A percentile compares a stretch with the other conserved stretches of the same genome.
Conservation (phyloP, 2,888 invertebrate species). For the Taenaris catops region DNA sequence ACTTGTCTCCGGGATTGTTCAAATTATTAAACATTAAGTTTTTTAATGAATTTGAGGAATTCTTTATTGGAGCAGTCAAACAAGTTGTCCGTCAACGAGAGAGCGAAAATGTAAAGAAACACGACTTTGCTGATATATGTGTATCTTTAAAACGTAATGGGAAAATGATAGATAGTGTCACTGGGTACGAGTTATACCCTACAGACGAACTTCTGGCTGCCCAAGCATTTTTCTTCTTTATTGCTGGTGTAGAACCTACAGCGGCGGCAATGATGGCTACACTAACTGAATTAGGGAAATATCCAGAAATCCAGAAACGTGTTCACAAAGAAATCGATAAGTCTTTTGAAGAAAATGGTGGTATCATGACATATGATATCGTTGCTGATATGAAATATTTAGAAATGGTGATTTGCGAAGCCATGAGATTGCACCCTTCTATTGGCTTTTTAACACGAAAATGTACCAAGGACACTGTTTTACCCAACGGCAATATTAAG, state of each 20-base stretch:
- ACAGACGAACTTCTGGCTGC: constrained; percentile 50
- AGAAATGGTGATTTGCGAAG: constrained; percentile 44
- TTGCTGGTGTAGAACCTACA: constrained; percentile 57
- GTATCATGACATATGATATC: constrained; percentile 38
- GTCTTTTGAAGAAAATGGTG: constrained; percentile 31
- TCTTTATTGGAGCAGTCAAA: constrained; percentile 49
- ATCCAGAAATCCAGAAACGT: constrained; percentile 41
- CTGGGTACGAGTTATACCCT: constrained; percentile 41
- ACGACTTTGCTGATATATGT: constrained; percentile 53
- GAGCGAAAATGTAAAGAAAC: constrained; percentile 35
- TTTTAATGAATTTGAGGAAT: constrained; percentile 39
- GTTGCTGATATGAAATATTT: constrained; percentile 43
- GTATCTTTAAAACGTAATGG: constrained; percentile 46
- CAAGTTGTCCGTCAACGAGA: constrained; percentile 41
- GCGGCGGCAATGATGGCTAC: constrained; percentile 43
- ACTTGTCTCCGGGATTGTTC: constrained; percentile 22
- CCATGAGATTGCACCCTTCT: constrained; percentile 44
- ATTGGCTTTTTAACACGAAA: constrained; percentile 39
- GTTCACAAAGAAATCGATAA: constrained; percentile 50
- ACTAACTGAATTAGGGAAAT: constrained; percentile 44
- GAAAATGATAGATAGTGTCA: constrained; percentile 35
- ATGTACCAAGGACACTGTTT: constrained; percentile 37
- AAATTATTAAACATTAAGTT: constrained; percentile 36
- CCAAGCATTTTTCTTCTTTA: constrained; percentile 55
- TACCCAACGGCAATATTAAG: constrained; percentile 49